These are phyloP conservation scores for Caloenas nicobarica DNA, from an alignment of 2,113 vertebrate species.

Conservation along the genomic window DNA sequence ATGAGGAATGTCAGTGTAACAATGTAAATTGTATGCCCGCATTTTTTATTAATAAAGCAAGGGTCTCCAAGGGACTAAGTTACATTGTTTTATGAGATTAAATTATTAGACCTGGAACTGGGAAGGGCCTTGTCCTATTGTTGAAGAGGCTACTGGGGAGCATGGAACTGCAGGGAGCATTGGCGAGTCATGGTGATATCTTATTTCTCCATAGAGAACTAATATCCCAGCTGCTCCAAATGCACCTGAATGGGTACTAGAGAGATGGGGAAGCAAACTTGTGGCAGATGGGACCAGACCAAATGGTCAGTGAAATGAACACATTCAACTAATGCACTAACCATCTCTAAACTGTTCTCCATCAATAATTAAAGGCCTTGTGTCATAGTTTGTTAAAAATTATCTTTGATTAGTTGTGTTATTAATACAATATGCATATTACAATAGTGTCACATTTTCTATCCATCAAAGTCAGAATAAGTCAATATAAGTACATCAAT, in stretches of 20 bases:
- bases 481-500: slow-evolving; percentile 64
- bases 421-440: slow-evolving; percentile 68
- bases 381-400: slow-evolving; percentile 65
- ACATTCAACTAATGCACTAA: slow-evolving; percentile 62
- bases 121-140: slow-evolving; percentile 60
- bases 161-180: slow-evolving; percentile 65
- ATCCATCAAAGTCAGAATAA: slow-evolving; percentile 55
- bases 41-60: slow-evolving; percentile 69
- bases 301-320: slow-evolving; percentile 74
- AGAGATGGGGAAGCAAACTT: slow-evolving; percentile 49
- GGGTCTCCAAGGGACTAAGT: slow-evolving; percentile 58
- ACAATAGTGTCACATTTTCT: slow-evolving; percentile 48
- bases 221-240: slow-evolving; percentile 73
- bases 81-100: slow-evolving; percentile 69
- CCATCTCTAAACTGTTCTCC: slow-evolving; percentile 61
- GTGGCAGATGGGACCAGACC: slow-evolving; percentile 70
- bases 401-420: slow-evolving; percentile 63
- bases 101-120: slow-evolving; percentile 72
- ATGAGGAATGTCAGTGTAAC: slow-evolving; percentile 23
- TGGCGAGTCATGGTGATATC: slow-evolving; percentile 52
- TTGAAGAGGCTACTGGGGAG: slow-evolving; percentile 72
- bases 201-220: slow-evolving; percentile 68
- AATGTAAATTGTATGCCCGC: slow-evolving; percentile 13
- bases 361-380: slow-evolving; percentile 69
- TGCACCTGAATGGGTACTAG: slow-evolving; percentile 66